phyloP scores from a whole-genome alignment of 2,113 vertebrate genomes.

The Apteryx owenii region DNA sequence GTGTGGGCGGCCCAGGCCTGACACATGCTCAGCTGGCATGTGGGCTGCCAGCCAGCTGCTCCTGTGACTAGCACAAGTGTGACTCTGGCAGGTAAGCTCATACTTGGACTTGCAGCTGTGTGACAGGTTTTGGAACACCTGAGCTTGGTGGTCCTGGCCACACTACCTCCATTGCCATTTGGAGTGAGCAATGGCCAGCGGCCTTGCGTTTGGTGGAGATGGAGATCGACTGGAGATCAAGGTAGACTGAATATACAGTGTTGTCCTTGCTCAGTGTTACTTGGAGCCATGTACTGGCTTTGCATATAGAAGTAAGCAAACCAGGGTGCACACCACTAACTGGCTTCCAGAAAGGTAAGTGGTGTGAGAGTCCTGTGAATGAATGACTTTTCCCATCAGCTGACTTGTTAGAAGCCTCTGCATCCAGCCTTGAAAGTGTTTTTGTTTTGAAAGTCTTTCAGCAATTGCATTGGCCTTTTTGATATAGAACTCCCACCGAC shows the following conservation, averaged over 20 bases:
- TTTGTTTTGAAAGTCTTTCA: neutral
- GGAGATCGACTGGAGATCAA: neutral
- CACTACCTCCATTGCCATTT: neutral
- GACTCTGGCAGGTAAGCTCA: neutral
- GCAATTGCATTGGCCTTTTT: neutral
- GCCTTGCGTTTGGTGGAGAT: neutral
- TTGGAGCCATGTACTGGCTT: neutral
- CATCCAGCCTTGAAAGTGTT: neutral
- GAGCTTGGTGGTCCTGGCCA: neutral
- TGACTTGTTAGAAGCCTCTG: neutral
- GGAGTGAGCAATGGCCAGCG: neutral
- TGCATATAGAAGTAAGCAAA: neutral
- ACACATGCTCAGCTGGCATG: neutral
- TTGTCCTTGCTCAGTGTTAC: neutral
- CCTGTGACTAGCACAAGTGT: neutral
- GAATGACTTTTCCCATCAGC: neutral
- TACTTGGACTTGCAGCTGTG: fast-evolving
- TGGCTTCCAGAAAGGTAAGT: neutral
- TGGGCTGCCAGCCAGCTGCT: neutral
- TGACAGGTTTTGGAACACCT: neutral
- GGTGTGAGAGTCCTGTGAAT: neutral
- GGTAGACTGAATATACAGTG: neutral
- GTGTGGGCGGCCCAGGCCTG: neutral
- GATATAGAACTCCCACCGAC: neutral
- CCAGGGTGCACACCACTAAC: neutral